Evolutionary conservation across 2,113 vertebrate species (phyloP).

Genomic region (Dipodomys ordii): DNA sequence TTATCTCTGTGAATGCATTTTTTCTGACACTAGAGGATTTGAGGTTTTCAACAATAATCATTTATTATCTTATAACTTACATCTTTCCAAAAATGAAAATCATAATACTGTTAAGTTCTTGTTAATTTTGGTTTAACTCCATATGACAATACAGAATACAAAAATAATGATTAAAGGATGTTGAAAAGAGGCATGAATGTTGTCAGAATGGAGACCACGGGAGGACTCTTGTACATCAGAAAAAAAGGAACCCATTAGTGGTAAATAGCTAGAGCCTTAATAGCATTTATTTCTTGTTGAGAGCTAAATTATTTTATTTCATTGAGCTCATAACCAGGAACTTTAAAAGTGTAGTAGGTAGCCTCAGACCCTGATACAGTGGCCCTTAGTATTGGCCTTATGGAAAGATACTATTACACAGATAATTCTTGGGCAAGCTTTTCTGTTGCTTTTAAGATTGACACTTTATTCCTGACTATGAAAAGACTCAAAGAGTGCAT

Average conservation of each 20-base stretch:
- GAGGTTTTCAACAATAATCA: not conserved
- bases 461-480: not conserved
- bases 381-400: not conserved
- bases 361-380: not conserved
- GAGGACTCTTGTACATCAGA: not conserved
- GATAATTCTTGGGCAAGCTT: not conserved
- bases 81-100: constrained; percentile 6
- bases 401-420: not conserved
- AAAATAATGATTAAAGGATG: not conserved
- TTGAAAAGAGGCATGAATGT: not conserved
- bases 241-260: not conserved
- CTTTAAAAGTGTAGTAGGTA: not conserved
- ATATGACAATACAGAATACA: not conserved
- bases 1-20: no score
- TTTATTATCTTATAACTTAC: not conserved
- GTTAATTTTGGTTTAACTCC: constrained; percentile 7
- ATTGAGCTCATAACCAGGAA: constrained; percentile 11
- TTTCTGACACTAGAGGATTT: no score
- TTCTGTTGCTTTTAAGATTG: not conserved
- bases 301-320: not conserved
- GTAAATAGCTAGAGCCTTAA: not conserved
- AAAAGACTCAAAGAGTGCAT: not conserved
- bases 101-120: not conserved
- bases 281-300: not conserved
- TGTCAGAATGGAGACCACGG: not conserved